These are phyloP conservation scores for Antedon mediterranea DNA, from an alignment of 53 echinoderm and acorn worm species.

Conservation along the genomic window DNA sequence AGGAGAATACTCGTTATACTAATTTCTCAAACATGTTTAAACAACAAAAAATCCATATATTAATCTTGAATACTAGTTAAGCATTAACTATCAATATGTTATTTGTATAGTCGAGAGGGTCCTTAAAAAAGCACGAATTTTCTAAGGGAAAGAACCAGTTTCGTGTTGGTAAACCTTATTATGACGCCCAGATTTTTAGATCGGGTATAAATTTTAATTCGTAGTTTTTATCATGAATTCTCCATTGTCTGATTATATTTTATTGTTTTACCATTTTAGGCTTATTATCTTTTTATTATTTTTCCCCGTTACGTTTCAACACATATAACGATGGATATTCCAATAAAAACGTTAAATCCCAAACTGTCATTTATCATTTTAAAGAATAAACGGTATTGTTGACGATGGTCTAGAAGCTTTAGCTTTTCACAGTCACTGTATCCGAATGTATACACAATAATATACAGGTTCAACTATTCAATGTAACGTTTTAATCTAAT, in stretches of 20 bases:
- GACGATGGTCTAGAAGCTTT: no score
- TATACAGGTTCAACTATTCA: no score
- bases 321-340: no score
- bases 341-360: no score
- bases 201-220: not conserved
- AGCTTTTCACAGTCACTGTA: no score
- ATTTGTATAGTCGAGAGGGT: not conserved
- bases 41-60: not conserved
- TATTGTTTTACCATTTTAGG: not conserved
- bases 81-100: not conserved
- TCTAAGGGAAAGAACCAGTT: not conserved
- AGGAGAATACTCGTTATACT: not conserved
- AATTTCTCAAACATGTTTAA: slow-evolving; percentile 1
- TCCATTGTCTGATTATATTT: not conserved
- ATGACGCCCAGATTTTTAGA: not conserved
- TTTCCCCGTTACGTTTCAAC: no score
- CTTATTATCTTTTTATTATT: no score
- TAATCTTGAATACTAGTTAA: not conserved
- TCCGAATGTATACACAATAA: no score
- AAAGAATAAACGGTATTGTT: no score
- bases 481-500: no score
- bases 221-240: not conserved
- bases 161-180: not conserved
- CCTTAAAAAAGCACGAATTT: not conserved
- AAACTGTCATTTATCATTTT: no score